Evolutionary conservation across 2,888 invertebrate species (phyloP), one percentile per base, ranked within the genome.

Genomic region (Protodeltote pygarga): DNA sequence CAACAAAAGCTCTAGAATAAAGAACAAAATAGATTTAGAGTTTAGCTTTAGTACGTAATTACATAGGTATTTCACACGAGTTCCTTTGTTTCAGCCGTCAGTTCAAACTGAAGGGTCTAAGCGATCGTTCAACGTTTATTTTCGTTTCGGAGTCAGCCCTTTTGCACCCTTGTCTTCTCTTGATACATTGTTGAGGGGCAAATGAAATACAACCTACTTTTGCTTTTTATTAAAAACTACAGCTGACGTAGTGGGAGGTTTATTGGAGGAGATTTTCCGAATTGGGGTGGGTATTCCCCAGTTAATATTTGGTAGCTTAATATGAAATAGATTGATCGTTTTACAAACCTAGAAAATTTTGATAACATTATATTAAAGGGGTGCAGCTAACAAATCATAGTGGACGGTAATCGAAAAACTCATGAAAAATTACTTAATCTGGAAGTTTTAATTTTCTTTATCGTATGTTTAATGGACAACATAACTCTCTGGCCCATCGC

Each of bases 151-250:
- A 77, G 80, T 80, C 78, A 78, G 83, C 82, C 84, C 78, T 81
- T 86, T 83, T 82, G 73, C 80, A 87, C 89, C 89, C 89, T 83
- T 81, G 87, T 88, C 88, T 87, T 74, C 75, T 49, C 81, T 79
- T 89, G 87, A 88, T 87, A 85, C 85, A 87, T 87, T 75, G 87
- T 81, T 83, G 81, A 83, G 83, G 81, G 79, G 77, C 76, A 85
- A 85, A 87, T 87, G 81, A 87, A 86, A 86, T 86, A 87, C 79
- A 82, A 79, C 77, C 74, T 75, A 80, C 76, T 79, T 70, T 81
- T 77, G 71, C 71, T 76, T 81, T 82, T 84, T 81, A 77, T 80
- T 81, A 82, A 77, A 81, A 82, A 81, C 74, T 77, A 76, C 74
- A 73, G 68, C 65, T 65, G 45, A 46, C 60, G 59, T 65, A 38